Evolutionary conservation across 2,113 vertebrate species (phyloP).

Genomic region (Elachura formosa): DNA sequence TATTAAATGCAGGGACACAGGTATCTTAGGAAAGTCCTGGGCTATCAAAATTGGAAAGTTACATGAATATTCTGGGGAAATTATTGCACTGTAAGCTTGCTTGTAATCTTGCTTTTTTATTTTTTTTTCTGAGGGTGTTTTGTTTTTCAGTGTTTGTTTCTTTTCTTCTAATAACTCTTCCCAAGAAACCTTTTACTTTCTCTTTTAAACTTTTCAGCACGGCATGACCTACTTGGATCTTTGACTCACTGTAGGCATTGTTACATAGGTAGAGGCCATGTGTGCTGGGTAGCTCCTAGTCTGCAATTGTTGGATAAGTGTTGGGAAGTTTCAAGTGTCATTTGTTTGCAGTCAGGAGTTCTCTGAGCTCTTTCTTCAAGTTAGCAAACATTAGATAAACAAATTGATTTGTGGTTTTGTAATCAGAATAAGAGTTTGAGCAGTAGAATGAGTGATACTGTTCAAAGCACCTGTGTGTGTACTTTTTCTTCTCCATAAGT

Average conservation of each 20-base stretch:
- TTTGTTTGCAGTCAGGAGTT: neutral
- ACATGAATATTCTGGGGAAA: neutral
- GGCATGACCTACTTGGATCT: neutral
- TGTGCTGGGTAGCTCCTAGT: neutral
- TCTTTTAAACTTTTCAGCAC: neutral
- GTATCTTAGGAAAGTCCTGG: neutral
- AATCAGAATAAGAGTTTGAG: neutral
- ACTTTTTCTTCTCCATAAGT: neutral
- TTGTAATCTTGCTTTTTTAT: neutral
- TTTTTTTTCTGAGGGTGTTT: neutral
- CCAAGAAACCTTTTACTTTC: neutral
- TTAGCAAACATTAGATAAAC: neutral
- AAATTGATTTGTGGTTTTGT: neutral
- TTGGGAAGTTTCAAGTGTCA: neutral
- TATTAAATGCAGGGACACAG: neutral
- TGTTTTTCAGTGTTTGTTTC: neutral
- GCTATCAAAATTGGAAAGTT: neutral
- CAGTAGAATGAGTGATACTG: neutral
- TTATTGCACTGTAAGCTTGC: neutral
- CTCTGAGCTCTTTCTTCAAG: neutral
- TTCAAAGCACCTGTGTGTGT: neutral
- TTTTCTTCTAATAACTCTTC: neutral
- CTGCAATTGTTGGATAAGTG: neutral
- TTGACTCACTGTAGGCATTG: neutral
- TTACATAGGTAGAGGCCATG: neutral